Percentiles rank a stretch among this genome's conserved stretches.
Conservation (phyloP, 2,888 invertebrate genomes). For the Noctuana brunneofusca region DNA sequence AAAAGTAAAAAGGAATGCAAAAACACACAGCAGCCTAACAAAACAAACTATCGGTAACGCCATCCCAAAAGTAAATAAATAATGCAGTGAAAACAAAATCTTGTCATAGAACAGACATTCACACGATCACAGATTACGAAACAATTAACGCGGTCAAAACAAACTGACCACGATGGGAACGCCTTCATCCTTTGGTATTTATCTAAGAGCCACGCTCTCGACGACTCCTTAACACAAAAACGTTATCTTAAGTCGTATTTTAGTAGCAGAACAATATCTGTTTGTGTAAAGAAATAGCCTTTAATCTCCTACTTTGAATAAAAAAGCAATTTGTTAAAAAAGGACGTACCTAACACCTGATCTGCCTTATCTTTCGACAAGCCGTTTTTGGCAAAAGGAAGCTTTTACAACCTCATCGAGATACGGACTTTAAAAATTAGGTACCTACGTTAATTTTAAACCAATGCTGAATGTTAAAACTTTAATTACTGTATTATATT, state of each 20-base stretch:
- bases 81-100: constrained; percentile 43
- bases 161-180: constrained; percentile 63
- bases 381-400: constrained; percentile 43
- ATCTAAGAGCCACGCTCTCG: constrained; percentile 42
- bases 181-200: constrained; percentile 49
- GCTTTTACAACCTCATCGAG: constrained; percentile 38
- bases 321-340: constrained; percentile 42
- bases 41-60: constrained; percentile 56
- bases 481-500: background rate
- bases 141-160: constrained; percentile 69
- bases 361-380: constrained; percentile 44
- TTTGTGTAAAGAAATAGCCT: constrained; percentile 42
- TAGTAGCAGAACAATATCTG: constrained; percentile 40
- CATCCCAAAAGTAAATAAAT: constrained; percentile 47
- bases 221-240: constrained; percentile 31
- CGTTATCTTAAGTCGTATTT: constrained; percentile 33
- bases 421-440: constrained; percentile 2
- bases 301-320: constrained; percentile 42
- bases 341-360: constrained; percentile 40
- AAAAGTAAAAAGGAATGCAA: constrained; percentile 43
- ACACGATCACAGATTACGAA: constrained; percentile 67
- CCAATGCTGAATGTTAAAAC: background rate
- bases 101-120: constrained; percentile 54
- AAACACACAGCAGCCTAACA: constrained; percentile 66
- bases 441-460: background rate